Percentiles rank a stretch among this genome's conserved stretches.
Evolutionary conservation across 1,140 invertebrate genomes (phyloP).

Genomic region (Metopolophium dirhodum): DNA sequence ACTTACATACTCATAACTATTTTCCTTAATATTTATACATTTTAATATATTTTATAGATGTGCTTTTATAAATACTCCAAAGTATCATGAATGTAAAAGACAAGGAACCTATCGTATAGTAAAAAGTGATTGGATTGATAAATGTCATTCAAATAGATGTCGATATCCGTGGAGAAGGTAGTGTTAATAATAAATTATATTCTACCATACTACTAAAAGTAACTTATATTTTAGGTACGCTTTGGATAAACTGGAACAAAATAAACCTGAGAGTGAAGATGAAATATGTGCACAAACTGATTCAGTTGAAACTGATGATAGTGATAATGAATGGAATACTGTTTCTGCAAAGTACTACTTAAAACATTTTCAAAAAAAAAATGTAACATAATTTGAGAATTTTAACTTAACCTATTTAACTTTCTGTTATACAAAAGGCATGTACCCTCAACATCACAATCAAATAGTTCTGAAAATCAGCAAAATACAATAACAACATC

Average conservation of each 20-base stretch:
- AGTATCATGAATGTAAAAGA: conserved; percentile 77
- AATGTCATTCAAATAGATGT: conserved; percentile 71
- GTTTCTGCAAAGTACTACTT: not conserved
- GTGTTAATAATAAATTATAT: conserved; percentile 21
- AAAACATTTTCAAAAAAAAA: not conserved
- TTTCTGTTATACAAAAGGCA: conserved; percentile 3
- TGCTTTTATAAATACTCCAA: conserved; percentile 88
- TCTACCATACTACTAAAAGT: conserved; percentile 42
- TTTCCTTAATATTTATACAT: not conserved
- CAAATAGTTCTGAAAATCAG: not conserved
- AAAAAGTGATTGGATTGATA: conserved; percentile 77
- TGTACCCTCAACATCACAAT: conserved; percentile 31
- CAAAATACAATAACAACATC: conserved; percentile 1
- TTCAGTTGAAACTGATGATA: conserved; percentile 63
- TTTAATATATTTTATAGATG: conserved; percentile 69
- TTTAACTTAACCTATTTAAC: not conserved
- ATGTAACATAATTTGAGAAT: no score
- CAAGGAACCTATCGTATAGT: conserved; percentile 70
- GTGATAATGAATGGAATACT: conserved; percentile 63
- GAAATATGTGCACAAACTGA: conserved; percentile 62
- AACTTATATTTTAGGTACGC: conserved; percentile 61
- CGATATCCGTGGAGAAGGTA: conserved; percentile 74
- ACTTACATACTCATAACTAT: not conserved
- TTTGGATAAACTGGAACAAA: conserved; percentile 65
- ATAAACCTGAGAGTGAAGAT: conserved; percentile 65